These are phyloP conservation scores for Herminia tarsipennalis DNA, from an alignment of 2,888 invertebrate species.

Conservation along the genomic window DNA sequence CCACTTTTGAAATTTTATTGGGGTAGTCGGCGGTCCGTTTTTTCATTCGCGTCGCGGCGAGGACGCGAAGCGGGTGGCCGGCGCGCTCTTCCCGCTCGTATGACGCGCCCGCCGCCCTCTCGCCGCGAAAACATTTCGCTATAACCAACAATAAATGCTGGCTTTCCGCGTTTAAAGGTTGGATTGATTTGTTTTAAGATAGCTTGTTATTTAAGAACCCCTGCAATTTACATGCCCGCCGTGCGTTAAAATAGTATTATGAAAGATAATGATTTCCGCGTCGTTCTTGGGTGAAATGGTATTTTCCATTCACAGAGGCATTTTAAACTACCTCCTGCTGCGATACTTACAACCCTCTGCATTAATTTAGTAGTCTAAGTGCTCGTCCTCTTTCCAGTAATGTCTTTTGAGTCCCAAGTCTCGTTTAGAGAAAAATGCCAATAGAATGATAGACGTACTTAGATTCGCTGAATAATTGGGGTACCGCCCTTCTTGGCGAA, in stretches of 20 bases:
- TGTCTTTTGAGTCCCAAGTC: constrained; percentile 13
- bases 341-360: constrained; percentile 19
- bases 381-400: constrained; percentile 16
- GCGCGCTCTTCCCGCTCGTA: constrained; percentile 64
- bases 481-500: too few relatives aligned
- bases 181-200: constrained; percentile 22
- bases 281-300: not conserved
- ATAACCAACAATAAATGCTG: constrained; percentile 32
- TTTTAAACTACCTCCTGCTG: constrained; percentile 4
- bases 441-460: constrained; percentile 15
- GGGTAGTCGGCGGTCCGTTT: constrained; percentile 21
- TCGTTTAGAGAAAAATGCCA: constrained; percentile 16
- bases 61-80: constrained; percentile 63
- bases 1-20: constrained; percentile 36
- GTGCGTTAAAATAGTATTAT: not conserved
- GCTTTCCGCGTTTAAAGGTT: constrained; percentile 18
- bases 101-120: constrained; percentile 64
- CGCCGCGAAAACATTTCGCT: constrained; percentile 35
- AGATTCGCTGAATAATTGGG: constrained; percentile 17
- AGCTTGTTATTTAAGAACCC: constrained; percentile 8
- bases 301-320: not conserved
- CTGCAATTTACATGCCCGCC: constrained; percentile 1
- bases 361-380: constrained; percentile 36
- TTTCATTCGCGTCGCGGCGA: constrained; percentile 29
- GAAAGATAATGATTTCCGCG: not conserved